A percentile compares a stretch with the other conserved stretches of the same genome.
Conservation (phyloP, 2,797 vertebrate species). For the Iguana delicatissima region DNA sequence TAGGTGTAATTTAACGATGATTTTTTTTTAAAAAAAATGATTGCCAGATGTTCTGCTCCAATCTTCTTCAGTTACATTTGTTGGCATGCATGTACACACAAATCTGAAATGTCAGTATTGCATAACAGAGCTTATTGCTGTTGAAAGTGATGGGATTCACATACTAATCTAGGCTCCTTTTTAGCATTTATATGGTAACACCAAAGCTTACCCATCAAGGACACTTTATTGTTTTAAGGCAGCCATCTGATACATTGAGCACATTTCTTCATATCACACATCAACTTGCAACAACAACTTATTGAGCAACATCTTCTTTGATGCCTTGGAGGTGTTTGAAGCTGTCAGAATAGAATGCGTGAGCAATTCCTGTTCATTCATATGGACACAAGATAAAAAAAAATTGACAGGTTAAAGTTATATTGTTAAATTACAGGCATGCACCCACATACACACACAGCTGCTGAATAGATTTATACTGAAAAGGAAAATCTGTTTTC, state of each 20-base stretch:
- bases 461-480: constrained; percentile 42
- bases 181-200: constrained; percentile 50
- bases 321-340: constrained; percentile 38
- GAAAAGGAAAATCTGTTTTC: constrained; percentile 45
- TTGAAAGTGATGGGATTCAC: background rate
- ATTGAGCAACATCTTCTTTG: constrained; percentile 46
- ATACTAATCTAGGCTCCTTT: background rate
- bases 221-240: constrained; percentile 22
- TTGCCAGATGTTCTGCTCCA: background rate
- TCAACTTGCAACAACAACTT: constrained; percentile 54
- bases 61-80: constrained; percentile 8
- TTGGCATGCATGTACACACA: background rate
- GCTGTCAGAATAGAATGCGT: constrained; percentile 47
- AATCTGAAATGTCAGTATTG: background rate
- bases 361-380: constrained; percentile 54
- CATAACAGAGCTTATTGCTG: background rate
- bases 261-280: constrained; percentile 48
- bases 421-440: constrained; percentile 64
- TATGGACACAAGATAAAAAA: constrained; percentile 28
- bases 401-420: constrained; percentile 63
- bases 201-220: constrained; percentile 16
- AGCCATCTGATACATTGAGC: constrained; percentile 38
- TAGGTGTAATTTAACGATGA: background rate
- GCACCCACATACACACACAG: constrained; percentile 30
- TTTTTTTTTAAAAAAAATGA: background rate